A percentile compares a stretch with the other conserved stretches of the same genome.
Evolutionary conservation across 2,113 vertebrate species (phyloP).

Genomic region (Callopanchax toddi): DNA sequence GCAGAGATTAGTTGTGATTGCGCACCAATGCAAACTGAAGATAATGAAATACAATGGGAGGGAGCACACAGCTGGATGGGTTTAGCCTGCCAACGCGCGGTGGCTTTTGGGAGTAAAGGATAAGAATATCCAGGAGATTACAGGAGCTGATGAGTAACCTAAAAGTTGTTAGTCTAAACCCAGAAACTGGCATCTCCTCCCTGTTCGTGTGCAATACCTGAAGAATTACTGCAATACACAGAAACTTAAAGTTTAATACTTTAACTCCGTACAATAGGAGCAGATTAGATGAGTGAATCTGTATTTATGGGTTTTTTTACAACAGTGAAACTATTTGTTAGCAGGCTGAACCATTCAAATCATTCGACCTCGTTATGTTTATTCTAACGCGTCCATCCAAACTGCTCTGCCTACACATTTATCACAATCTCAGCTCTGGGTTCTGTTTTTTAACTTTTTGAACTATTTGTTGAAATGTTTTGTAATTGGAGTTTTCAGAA

Average conservation of each 20-base stretch:
- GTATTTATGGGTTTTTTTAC: no score
- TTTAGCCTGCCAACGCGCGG: background rate
- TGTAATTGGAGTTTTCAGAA: no score
- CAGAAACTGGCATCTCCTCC: background rate
- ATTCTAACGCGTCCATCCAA: no score
- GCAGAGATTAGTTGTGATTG: background rate
- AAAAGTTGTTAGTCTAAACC: background rate
- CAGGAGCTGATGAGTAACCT: background rate
- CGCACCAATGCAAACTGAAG: slow-evolving; percentile 1
- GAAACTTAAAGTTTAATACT: background rate
- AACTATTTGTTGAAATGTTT: no score
- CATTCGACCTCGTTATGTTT: no score
- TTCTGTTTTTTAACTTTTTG: no score
- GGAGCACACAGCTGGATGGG: background rate
- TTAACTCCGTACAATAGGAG: no score
- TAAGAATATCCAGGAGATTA: background rate
- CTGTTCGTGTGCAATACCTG: background rate
- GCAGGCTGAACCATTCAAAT: background rate
- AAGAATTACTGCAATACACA: background rate
- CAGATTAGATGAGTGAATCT: no score
- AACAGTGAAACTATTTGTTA: background rate
- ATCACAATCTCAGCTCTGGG: no score
- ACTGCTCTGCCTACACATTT: no score
- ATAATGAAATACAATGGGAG: background rate
- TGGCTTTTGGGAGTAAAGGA: background rate